Conservation (phyloP, 2,113 vertebrate genomes). For the Lasiurus borealis region DNA sequence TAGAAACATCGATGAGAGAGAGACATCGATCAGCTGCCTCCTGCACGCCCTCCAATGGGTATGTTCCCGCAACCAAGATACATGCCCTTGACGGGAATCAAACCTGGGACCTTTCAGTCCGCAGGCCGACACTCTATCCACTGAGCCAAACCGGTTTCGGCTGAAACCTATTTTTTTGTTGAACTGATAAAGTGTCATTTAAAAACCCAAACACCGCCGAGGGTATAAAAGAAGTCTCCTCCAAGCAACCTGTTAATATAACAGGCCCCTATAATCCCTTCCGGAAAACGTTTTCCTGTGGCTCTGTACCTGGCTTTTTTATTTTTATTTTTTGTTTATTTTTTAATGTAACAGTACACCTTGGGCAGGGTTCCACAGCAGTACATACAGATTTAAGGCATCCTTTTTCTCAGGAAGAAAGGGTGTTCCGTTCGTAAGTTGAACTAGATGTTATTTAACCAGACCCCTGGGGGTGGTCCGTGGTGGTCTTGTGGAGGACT, state of each 20-base stretch:
- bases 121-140: too few species aligned
- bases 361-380: neutral
- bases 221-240: slow-evolving; percentile 8
- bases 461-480: neutral
- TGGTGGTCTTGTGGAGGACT: neutral
- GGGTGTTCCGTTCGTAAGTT: neutral
- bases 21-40: too few species aligned
- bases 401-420: slow-evolving; percentile 44
- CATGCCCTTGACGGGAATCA: too few species aligned
- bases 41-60: too few species aligned
- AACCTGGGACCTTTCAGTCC: too few species aligned
- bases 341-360: neutral
- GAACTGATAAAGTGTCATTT: slow-evolving; percentile 44
- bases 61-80: too few species aligned
- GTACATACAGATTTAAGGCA: neutral
- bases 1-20: too few species aligned
- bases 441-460: slow-evolving; percentile 22
- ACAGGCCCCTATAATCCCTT: neutral
- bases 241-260: neutral
- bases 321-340: neutral
- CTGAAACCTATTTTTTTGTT: slow-evolving; percentile 14
- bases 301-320: neutral
- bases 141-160: too few species aligned
- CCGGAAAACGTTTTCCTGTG: neutral
- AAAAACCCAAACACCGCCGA: slow-evolving; percentile 17